Conservation (phyloP, 2,888 invertebrate genomes). For the Spicauda simplicius region DNA sequence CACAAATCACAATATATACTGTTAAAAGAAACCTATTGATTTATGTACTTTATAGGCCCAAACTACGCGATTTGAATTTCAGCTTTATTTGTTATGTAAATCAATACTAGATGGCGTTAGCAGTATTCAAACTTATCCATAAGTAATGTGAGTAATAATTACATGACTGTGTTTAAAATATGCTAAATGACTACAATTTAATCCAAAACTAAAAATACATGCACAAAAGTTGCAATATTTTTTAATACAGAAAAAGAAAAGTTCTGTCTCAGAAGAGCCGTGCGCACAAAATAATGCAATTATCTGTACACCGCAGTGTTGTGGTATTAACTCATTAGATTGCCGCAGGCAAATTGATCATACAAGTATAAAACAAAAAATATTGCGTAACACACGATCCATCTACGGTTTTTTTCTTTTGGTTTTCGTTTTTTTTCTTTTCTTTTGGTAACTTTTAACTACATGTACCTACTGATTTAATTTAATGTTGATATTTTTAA, state of each 20-base stretch:
- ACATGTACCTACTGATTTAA: background rate
- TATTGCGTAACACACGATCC: background rate
- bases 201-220: too few species aligned
- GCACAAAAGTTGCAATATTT: background rate
- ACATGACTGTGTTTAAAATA: too few species aligned
- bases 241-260: background rate
- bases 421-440: too few species aligned
- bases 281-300: background rate
- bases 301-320: background rate
- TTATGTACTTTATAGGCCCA: too few species aligned
- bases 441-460: background rate
- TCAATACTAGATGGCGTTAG: slow-evolving; percentile 23
- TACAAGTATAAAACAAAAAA: background rate
- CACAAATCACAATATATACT: too few species aligned
- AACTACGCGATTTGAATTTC: too few species aligned
- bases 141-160: background rate
- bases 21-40: too few species aligned
- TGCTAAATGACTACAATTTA: too few species aligned
- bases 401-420: background rate
- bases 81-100: background rate
- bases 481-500: too few species aligned
- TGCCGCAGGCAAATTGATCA: background rate
- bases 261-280: background rate
- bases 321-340: background rate
- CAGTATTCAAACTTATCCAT: background rate